These are phyloP conservation scores for Trematomus loennbergii DNA, from an alignment of 2,113 vertebrate species.

Conservation along the genomic window DNA sequence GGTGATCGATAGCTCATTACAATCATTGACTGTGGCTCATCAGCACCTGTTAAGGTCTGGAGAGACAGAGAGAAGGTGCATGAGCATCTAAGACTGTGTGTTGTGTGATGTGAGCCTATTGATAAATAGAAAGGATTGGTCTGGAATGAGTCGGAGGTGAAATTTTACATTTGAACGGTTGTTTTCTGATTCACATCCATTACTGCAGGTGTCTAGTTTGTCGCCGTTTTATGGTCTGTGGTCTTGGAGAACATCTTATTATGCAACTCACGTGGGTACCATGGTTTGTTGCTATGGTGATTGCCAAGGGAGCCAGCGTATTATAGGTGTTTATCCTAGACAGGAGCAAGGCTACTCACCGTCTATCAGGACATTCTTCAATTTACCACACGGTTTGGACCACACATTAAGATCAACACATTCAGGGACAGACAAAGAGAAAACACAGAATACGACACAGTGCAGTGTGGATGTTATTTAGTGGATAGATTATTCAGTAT, in stretches of 20 bases:
- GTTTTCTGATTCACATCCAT: constrained; percentile 58
- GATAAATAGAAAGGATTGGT: constrained; percentile 53
- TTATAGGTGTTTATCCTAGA: constrained; percentile 83
- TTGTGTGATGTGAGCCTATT: constrained; percentile 33
- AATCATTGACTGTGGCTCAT: constrained; percentile 84
- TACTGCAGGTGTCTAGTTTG: constrained; percentile 62
- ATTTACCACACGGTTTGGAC: constrained; percentile 72
- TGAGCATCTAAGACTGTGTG: constrained; percentile 26
- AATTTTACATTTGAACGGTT: constrained; percentile 53
- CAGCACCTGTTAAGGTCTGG: constrained; percentile 82
- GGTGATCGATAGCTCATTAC: constrained; percentile 86
- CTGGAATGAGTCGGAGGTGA: constrained; percentile 44
- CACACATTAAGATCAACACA: constrained; percentile 68
- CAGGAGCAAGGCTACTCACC: constrained; percentile 69
- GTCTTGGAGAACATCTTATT: constrained; percentile 81
- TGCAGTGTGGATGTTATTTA: constrained; percentile 37
- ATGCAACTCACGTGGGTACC: constrained; percentile 83
- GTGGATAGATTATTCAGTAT: constrained; percentile 59
- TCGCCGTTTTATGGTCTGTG: constrained; percentile 63
- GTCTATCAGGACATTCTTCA: constrained; percentile 71
- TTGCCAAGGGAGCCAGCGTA: constrained; percentile 82
- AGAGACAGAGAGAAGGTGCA: constrained; percentile 70
- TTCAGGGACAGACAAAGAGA: constrained; percentile 50
- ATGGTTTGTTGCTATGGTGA: constrained; percentile 85
- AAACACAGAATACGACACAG: constrained; percentile 40